Conservation (phyloP, 2,797 vertebrate species). For the Eleutherodactylus coqui region DNA sequence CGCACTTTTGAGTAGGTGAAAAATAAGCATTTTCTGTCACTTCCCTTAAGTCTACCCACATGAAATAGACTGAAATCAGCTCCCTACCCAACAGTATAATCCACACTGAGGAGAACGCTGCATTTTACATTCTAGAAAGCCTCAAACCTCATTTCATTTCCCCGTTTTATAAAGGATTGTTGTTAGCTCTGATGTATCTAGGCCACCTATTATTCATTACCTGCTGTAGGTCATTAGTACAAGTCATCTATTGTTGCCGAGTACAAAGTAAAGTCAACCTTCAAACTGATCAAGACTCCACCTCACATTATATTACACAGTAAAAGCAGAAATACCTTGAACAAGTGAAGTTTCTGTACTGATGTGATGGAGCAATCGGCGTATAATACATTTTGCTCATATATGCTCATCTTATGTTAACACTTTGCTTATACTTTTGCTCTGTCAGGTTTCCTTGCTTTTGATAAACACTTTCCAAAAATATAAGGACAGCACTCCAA, state of each 20-base stretch:
- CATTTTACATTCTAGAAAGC: not conserved
- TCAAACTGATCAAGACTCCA: not conserved
- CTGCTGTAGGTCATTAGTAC: constrained; percentile 13
- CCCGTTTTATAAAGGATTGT: not conserved
- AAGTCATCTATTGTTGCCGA: constrained; percentile 18
- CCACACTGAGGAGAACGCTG: not conserved
- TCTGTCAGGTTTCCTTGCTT: not conserved
- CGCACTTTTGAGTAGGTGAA: not conserved
- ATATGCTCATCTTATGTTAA: not conserved
- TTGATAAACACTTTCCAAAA: not conserved
- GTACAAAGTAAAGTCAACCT: constrained; percentile 19
- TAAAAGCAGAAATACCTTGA: not conserved
- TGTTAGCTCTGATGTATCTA: constrained; percentile 19
- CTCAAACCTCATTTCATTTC: not conserved
- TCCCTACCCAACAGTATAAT: not conserved
- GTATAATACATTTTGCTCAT: not conserved
- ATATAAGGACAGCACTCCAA: too few relatives aligned
- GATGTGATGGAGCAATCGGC: not conserved
- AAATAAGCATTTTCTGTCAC: not conserved
- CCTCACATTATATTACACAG: not conserved
- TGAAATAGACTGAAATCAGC: not conserved
- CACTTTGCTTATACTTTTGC: not conserved
- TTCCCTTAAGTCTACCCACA: not conserved
- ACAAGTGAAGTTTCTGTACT: not conserved
- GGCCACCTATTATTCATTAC: constrained; percentile 10